Evolutionary conservation across 2,797 vertebrate genomes (phyloP).

Genomic region (Orientallactaga sibirica): DNA sequence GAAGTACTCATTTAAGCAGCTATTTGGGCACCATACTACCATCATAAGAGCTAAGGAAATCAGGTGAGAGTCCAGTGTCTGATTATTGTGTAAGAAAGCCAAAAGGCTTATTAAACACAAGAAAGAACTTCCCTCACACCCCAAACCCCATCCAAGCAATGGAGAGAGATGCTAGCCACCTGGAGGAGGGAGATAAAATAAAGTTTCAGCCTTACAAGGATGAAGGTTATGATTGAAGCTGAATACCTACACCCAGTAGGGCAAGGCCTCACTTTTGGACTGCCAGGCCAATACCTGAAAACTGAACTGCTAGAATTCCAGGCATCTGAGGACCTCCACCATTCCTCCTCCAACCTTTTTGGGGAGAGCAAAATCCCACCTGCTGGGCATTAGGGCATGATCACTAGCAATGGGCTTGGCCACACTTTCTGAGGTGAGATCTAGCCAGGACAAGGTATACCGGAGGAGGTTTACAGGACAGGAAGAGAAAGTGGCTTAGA

Average conservation of each 20-base stretch:
- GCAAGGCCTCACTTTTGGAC: neutral
- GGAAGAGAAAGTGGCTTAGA: neutral
- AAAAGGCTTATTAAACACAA: neutral
- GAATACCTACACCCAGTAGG: neutral
- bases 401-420: neutral
- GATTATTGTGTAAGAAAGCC: neutral
- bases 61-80: neutral
- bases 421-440: neutral
- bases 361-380: neutral
- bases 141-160: no score
- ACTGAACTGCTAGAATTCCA: neutral
- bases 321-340: neutral
- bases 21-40: neutral
- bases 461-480: neutral
- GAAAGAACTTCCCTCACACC: neutral
- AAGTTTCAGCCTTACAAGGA: neutral
- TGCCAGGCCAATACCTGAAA: neutral
- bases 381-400: neutral
- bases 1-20: neutral
- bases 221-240: neutral
- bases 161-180: neutral
- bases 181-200: neutral
- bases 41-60: neutral
- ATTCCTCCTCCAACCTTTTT: neutral
- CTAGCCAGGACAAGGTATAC: neutral